Evolutionary conservation across 2,888 invertebrate species (phyloP).

Genomic region (Polymixis flavicincta): DNA sequence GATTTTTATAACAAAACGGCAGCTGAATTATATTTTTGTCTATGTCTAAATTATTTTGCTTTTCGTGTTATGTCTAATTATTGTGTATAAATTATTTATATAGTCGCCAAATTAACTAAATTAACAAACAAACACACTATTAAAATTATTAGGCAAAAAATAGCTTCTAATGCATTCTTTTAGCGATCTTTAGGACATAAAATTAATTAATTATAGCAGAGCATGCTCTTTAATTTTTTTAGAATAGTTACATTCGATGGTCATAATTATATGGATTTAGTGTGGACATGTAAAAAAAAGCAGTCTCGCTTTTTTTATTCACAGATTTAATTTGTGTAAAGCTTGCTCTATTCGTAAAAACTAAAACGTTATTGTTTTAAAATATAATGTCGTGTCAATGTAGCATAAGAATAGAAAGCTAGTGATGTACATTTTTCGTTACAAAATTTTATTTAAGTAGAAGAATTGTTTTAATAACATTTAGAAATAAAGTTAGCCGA

Average conservation of each 20-base stretch:
- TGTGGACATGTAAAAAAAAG: conserved; percentile 25
- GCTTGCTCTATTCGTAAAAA: conserved; percentile 48
- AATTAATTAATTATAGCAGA: conserved; percentile 44
- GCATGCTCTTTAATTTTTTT: conserved; percentile 54
- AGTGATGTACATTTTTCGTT: conserved; percentile 51
- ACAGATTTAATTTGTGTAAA: conserved; percentile 42
- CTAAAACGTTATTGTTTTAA: conserved; percentile 36
- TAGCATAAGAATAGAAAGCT: conserved; percentile 61
- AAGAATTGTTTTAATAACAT: conserved; percentile 4
- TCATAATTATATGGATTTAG: conserved; percentile 10
- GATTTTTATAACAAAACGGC: conserved; percentile 44
- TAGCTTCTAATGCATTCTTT: conserved; percentile 54
- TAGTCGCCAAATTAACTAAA: conserved; percentile 43
- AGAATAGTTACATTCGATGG: conserved; percentile 40
- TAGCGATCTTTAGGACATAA: conserved; percentile 55
- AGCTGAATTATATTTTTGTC: conserved; percentile 50
- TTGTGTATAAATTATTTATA: conserved; percentile 49
- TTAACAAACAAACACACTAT: conserved; percentile 36
- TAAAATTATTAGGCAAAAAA: conserved; percentile 41
- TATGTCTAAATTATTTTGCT: conserved; percentile 57
- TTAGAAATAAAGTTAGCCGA: background rate
- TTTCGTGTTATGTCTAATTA: conserved; percentile 53
- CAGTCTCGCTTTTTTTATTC: conserved; percentile 25
- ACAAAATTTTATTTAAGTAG: conserved; percentile 39
- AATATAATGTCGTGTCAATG: conserved; percentile 49